Evolutionary conservation across 1,140 invertebrate genomes (phyloP).

Genomic region (Hypothenemus hampei): DNA sequence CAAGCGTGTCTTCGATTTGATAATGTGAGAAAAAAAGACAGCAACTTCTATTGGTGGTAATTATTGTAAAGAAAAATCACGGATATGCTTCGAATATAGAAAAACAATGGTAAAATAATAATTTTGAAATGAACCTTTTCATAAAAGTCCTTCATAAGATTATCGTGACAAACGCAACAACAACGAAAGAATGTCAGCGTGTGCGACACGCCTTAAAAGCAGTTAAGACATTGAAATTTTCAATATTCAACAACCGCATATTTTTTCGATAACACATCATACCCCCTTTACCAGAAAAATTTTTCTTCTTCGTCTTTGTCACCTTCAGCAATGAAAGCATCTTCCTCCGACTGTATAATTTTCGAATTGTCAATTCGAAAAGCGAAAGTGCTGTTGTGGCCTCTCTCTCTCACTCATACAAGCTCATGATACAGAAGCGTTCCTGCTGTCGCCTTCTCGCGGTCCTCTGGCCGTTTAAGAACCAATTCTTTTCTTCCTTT

Average conservation of each 20-base stretch:
- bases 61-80: no score
- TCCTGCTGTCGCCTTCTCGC: conserved; percentile 5
- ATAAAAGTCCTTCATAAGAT: not conserved
- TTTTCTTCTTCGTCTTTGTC: no score
- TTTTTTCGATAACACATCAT: no score
- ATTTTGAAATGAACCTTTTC: no score
- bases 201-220: conserved; percentile 24
- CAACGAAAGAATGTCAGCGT: conserved; percentile 20
- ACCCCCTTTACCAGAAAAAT: not conserved
- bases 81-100: no score
- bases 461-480: conserved; percentile 6
- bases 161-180: conserved; percentile 4
- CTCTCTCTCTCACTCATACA: conserved; percentile 11
- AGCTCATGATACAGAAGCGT: not conserved
- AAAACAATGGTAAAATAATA: no score
- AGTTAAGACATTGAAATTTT: conserved; percentile 13
- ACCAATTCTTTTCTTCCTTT: conserved; percentile 21
- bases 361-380: conserved; percentile 12
- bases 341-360: conserved; percentile 11
- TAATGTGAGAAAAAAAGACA: conserved; percentile 5
- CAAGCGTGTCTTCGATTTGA: not conserved
- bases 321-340: conserved; percentile 13
- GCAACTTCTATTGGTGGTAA: no score
- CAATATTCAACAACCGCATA: no score
- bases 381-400: conserved; percentile 15